Evolutionary conservation across 2,797 vertebrate genomes (phyloP).

Genomic region (Notoglanidium macrostoma): DNA sequence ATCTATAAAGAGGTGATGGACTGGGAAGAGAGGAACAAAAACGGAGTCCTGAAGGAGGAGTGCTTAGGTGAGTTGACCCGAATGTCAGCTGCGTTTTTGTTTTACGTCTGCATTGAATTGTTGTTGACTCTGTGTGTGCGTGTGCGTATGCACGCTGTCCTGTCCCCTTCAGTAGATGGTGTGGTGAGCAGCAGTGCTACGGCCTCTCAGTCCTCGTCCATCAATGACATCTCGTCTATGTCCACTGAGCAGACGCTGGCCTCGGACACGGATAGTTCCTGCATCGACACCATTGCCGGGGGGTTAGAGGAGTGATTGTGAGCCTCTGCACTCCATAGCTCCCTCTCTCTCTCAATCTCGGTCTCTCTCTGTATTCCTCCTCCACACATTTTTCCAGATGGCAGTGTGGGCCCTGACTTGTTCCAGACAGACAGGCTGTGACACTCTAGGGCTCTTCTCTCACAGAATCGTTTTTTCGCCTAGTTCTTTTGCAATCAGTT

Average conservation of each 20-base stretch:
- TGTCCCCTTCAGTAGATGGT: constrained; percentile 80
- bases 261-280: constrained; percentile 98
- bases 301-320: constrained; percentile 90
- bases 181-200: constrained; percentile 86
- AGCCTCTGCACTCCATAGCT: constrained; percentile 55
- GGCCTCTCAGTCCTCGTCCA: constrained; percentile 92
- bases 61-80: constrained; percentile 80
- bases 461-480: neutral
- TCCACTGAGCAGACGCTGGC: constrained; percentile 97
- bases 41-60: constrained; percentile 93
- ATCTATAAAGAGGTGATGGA: constrained; percentile 98
- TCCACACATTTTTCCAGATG: constrained; percentile 22
- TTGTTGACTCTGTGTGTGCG: neutral
- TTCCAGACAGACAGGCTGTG: constrained; percentile 43
- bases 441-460: constrained; percentile 21
- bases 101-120: neutral
- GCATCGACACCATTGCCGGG: constrained; percentile 91
- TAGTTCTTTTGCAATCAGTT: neutral
- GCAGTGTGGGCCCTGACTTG: constrained; percentile 34
- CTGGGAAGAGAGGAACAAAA: constrained; percentile 97
- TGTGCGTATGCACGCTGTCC: neutral
- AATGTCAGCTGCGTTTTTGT: neutral
- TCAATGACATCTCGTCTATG: constrained; percentile 99
- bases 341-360: constrained; percentile 12
- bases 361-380: neutral